Base-by-base conservation (phyloP, 2,888 invertebrate genomes). In the Galeopsomyia nigrocyanea region DNA sequence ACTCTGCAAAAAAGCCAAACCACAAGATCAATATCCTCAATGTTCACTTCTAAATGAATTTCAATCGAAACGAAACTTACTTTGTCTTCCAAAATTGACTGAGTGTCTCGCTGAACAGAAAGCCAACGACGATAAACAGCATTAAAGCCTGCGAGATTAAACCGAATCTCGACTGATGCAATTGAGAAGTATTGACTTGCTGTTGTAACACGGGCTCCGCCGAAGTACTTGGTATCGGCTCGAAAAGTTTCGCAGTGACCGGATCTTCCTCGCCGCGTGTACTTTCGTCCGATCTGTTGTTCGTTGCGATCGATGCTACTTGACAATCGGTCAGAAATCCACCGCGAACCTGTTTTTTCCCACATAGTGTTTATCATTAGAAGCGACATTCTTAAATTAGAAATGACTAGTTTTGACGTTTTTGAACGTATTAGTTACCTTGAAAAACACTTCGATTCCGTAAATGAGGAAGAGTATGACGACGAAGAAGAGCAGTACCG, bases 41-140 rank as follows among this genome's bases (percentile, higher is more conserved):
- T 3, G n/a, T 17, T 39, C 19, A 39, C 17, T 51, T 26, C n/a
- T n/a, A 56, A 26, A 39, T 39, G 1, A 1, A 55, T 31, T 10
- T n/a, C 19, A 49, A 21, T 62, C 49, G 3, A 62, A 19, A 17
- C 3, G 10, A 39, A 10, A 89, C 91, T 89, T 81, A 95, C 94
- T 96, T 96, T 77, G 93, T 92, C 88, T 96, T 97, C 96, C 97
- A 97, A 87, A 96, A 94, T 88, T 95, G 95, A 78, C 95, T 94
- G 75, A 96, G 89, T 0, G 96, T 96, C 87, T 97, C 97, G 7
- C 95, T 95, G 79, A 95, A 93, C 39, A 97, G 90, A 87, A 97
- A 97, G 57, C 94, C 93, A 7, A 95, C 94, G 78, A 96, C 94
- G 78, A 95, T 92, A 79, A 96, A 94, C 72, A 97, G 90, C 94